Evolutionary conservation across 2,888 invertebrate species (phyloP).

Genomic region (Scaptomyza tumidula): DNA sequence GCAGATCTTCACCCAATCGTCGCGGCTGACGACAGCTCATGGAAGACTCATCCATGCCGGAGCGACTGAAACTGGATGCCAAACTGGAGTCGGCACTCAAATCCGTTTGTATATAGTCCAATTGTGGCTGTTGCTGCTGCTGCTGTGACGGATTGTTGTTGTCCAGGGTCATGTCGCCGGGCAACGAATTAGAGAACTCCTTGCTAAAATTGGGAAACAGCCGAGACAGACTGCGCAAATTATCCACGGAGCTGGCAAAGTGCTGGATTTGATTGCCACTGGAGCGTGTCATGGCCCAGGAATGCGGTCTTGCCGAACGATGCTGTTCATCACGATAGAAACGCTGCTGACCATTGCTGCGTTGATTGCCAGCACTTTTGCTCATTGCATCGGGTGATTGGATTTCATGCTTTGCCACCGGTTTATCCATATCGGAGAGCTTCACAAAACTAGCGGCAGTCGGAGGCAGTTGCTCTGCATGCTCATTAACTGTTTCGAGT

Average conservation of each 20-base stretch:
- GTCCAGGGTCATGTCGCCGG: constrained; percentile 82
- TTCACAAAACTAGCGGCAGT: constrained; percentile 87
- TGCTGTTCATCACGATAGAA: constrained; percentile 82
- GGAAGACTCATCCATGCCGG: constrained; percentile 86
- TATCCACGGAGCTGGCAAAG: constrained; percentile 87
- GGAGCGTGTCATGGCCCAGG: constrained; percentile 87
- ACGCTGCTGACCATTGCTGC: constrained; percentile 67
- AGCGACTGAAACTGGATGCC: constrained; percentile 86
- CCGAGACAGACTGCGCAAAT: constrained; percentile 86
- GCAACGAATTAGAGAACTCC: constrained; percentile 84
- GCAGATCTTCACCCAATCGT: constrained; percentile 92
- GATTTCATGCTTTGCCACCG: constrained; percentile 85
- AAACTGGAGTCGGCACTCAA: constrained; percentile 86
- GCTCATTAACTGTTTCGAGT: constrained; percentile 84
- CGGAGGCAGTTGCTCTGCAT: constrained; percentile 66
- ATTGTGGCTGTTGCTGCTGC: constrained; percentile 45
- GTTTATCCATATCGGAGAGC: constrained; percentile 91
- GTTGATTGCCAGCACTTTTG: constrained; percentile 83
- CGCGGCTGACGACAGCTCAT: constrained; percentile 86
- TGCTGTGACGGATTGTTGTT: constrained; percentile 45
- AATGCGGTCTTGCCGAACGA: constrained; percentile 84
- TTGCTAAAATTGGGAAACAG: constrained; percentile 87
- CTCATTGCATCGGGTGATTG: constrained; percentile 83
- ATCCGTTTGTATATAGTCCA: constrained; percentile 85
- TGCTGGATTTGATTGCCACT: constrained; percentile 84